phyloP scores from a whole-genome alignment of 2,888 invertebrate species.

The Thysanoteuthis rhombus region DNA sequence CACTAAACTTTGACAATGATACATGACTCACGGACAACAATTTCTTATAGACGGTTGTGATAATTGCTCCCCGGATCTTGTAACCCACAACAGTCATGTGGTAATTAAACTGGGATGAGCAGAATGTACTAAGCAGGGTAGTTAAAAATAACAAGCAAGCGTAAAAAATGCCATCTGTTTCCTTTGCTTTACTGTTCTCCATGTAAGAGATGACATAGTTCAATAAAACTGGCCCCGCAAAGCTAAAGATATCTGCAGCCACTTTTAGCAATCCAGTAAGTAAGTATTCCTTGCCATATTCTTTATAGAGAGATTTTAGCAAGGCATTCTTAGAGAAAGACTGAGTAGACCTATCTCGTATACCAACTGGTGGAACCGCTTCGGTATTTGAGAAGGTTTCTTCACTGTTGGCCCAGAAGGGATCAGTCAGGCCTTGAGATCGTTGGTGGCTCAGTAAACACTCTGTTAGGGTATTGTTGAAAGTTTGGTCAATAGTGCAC shows the following conservation, averaged over 20 bases:
- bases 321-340: slow-evolving; percentile 39
- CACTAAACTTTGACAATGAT: slow-evolving; percentile 64
- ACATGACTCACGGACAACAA: slow-evolving; percentile 71
- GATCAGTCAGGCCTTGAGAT: slow-evolving; percentile 22
- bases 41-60: slow-evolving; percentile 84
- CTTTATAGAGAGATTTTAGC: slow-evolving; percentile 53
- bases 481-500: slow-evolving; percentile 47
- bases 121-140: slow-evolving; percentile 80
- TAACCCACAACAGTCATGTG: slow-evolving; percentile 78
- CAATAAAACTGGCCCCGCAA: slow-evolving; percentile 88
- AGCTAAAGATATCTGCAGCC: slow-evolving; percentile 83
- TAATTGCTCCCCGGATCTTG: slow-evolving; percentile 86
- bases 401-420: slow-evolving; percentile 17
- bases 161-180: slow-evolving; percentile 67
- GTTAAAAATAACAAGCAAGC: slow-evolving; percentile 76
- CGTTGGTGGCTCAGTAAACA: slow-evolving; percentile 15
- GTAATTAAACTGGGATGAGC: slow-evolving; percentile 89
- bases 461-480: slow-evolving; percentile 43
- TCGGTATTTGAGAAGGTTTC: not conserved
- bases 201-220: slow-evolving; percentile 84
- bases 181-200: slow-evolving; percentile 77
- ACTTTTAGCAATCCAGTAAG: slow-evolving; percentile 73
- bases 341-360: slow-evolving; percentile 29
- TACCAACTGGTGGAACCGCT: slow-evolving; percentile 18
- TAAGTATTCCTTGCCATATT: slow-evolving; percentile 65